Conservation (phyloP, 2,113 vertebrate species). For the Larimichthys polyactis region DNA sequence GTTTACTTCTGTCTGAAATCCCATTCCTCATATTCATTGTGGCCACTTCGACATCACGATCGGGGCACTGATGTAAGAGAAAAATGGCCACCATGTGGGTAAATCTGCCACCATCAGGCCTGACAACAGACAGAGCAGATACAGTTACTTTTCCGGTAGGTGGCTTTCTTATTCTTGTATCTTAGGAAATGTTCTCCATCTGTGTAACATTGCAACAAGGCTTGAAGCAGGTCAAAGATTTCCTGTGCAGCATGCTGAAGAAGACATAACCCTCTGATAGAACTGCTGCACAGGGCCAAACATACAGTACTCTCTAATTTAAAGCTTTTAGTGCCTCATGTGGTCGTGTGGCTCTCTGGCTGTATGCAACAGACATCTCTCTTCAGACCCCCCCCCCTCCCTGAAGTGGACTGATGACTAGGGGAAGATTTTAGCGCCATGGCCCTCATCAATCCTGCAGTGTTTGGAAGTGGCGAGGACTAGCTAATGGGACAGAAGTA, state of each 20-base stretch:
- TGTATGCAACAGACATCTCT: slow-evolving; percentile 55
- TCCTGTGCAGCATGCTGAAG: neutral
- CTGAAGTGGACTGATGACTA: slow-evolving; percentile 70
- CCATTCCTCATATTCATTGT: too few relatives aligned
- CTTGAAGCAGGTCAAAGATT: neutral
- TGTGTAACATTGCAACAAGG: too few relatives aligned
- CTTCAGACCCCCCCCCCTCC: slow-evolving; percentile 47
- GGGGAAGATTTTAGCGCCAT: slow-evolving; percentile 81
- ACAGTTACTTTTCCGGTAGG: too few relatives aligned
- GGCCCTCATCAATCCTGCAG: slow-evolving; percentile 81
- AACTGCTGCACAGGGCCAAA: neutral
- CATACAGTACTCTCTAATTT: neutral
- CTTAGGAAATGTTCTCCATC: too few relatives aligned
- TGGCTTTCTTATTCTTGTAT: too few relatives aligned
- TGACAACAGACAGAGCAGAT: too few relatives aligned
- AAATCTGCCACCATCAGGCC: too few relatives aligned
- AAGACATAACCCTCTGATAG: neutral
- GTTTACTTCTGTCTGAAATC: too few relatives aligned
- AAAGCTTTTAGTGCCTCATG: neutral
- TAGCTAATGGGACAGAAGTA: slow-evolving; percentile 79
- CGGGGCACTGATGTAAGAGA: too few relatives aligned
- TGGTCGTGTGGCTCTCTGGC: slow-evolving; percentile 1
- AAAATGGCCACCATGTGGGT: too few relatives aligned
- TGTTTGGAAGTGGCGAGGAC: slow-evolving; percentile 81
- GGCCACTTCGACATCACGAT: too few relatives aligned